These are phyloP conservation scores for Sapayoa aenigma DNA, from an alignment of 2,113 vertebrate species.

Conservation along the genomic window DNA sequence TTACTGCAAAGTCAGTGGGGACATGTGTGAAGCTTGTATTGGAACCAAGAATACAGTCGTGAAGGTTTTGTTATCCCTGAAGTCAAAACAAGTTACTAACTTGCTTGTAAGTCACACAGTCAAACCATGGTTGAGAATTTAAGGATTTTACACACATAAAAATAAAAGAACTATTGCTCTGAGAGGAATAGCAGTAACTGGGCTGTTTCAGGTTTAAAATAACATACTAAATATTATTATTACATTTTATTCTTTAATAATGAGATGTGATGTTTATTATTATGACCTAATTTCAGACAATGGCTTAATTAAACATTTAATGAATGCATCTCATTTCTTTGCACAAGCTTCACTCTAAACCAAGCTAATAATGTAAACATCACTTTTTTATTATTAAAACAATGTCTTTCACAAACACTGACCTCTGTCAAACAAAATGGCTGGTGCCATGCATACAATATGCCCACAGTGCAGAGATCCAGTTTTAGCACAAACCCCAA, in stretches of 20 bases:
- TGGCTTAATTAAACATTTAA: slow-evolving; percentile 31
- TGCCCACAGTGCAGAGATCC: not conserved
- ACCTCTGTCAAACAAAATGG: not conserved
- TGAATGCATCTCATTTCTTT: not conserved
- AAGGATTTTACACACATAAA: not conserved
- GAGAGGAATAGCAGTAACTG: not conserved
- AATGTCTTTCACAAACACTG: not conserved
- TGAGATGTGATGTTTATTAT: not conserved
- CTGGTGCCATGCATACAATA: not conserved
- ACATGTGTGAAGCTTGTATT: not conserved
- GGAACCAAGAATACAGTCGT: not conserved
- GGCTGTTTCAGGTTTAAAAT: not conserved
- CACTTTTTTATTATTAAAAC: slow-evolving; percentile 22
- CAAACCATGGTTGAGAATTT: not conserved
- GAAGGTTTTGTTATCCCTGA: not conserved
- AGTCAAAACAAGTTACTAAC: not conserved
- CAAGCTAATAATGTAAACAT: slow-evolving; percentile 10
- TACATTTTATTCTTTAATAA: not conserved
- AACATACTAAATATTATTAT: not conserved
- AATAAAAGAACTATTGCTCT: not conserved
- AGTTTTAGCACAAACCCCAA: not conserved
- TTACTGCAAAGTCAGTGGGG: not conserved
- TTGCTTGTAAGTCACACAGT: not conserved
- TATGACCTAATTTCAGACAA: not conserved
- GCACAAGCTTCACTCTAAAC: not conserved